These are phyloP conservation scores for Anarhynchus alexandrinus DNA, from an alignment of 2,113 vertebrate genomes.

Conservation along the genomic window DNA sequence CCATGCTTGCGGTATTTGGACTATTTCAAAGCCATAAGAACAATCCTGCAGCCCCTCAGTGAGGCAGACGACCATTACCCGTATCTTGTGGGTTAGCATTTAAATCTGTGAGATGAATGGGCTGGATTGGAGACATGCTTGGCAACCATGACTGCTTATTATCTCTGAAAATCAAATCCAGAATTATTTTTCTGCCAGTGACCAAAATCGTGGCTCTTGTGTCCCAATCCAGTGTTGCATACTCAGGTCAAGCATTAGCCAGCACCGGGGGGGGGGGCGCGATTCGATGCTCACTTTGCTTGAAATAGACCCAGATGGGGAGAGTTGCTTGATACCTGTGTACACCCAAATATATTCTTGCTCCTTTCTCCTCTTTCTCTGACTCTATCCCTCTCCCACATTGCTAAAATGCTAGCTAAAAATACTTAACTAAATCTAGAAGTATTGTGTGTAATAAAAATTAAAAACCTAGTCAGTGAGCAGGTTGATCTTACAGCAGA, in stretches of 20 bases:
- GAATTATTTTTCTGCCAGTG: background rate
- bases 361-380: background rate
- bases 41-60: background rate
- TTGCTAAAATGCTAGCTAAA: background rate
- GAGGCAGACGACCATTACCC: background rate
- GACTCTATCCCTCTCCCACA: background rate
- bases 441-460: background rate
- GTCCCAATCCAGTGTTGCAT: background rate
- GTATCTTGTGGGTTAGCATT: background rate
- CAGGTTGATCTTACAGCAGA: background rate
- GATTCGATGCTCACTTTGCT: background rate
- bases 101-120: background rate
- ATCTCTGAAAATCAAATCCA: background rate
- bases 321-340: background rate
- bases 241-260: background rate
- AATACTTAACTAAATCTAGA: background rate
- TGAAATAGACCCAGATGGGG: background rate
- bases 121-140: background rate
- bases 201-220: background rate
- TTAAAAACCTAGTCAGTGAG: background rate
- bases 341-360: background rate
- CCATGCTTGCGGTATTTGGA: background rate
- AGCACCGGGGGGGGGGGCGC: fast-evolving
- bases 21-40: background rate
- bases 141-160: background rate